Percentiles rank a stretch among this genome's conserved stretches.
These are phyloP conservation scores for Tetranychus piercei DNA, from an alignment of 2,888 invertebrate species.

Conservation along the genomic window DNA sequence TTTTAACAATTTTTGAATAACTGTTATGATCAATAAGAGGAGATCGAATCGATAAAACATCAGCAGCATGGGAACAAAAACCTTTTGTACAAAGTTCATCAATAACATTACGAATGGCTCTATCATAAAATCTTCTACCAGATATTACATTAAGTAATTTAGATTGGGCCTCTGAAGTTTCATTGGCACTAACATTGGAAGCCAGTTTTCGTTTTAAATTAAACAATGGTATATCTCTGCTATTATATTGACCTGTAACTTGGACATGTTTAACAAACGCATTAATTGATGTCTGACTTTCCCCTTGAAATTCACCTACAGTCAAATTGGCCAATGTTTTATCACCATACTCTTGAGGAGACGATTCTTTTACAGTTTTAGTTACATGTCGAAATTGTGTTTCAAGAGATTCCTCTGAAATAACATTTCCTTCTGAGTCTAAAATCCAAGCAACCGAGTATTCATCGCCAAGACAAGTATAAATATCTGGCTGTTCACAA, in stretches of 20 bases:
- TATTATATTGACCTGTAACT: not conserved
- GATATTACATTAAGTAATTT: not conserved
- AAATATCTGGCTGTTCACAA: not conserved
- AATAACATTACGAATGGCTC: not conserved
- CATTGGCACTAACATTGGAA: not conserved
- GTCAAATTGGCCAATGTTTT: slow-evolving; percentile 22
- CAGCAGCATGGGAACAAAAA: not conserved
- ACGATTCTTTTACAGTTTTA: slow-evolving; percentile 40
- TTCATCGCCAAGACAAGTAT: slow-evolving; percentile 41
- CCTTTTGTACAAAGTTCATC: not conserved
- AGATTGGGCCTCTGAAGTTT: not conserved
- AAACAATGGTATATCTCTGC: not conserved
- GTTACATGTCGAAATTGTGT: slow-evolving; percentile 39
- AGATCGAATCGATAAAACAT: not conserved
- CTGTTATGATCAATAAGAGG: not conserved
- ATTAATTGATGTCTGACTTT: not conserved
- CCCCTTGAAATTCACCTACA: slow-evolving; percentile 26
- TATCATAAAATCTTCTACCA: not conserved
- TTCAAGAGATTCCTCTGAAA: slow-evolving; percentile 37
- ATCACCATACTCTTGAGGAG: slow-evolving; percentile 42
- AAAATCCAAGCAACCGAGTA: slow-evolving; percentile 46
- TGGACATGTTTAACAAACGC: not conserved
- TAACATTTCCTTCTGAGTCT: slow-evolving; percentile 33
- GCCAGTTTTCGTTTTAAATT: not conserved
- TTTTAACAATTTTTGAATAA: not conserved